Base-by-base conservation (phyloP, 2,888 invertebrate genomes). In the Ferdinandea cuprea region DNA sequence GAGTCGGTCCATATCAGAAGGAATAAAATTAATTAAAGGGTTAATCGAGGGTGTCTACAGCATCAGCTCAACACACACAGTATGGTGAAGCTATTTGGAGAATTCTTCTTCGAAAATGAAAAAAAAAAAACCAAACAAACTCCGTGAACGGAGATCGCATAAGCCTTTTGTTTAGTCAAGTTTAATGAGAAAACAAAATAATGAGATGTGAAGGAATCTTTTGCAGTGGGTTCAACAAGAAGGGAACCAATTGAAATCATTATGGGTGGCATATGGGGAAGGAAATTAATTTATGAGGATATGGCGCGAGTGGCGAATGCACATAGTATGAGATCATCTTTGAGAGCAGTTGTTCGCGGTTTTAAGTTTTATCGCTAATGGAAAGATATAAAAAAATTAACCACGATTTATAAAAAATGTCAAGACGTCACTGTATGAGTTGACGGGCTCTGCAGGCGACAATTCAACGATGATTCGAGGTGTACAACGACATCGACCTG, bases 21-120 rank as follows among this genome's bases (percentile, higher is more conserved):
- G 54, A 81, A 54, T 54, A 37, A 66, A 66, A 77, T 81, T 71
- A 81, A 81, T 77, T 77, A 72, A 77, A 71, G 77, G 77, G 81
- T 81, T 81, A 81, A 81, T 77, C 81, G 71, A 72, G 81, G 71
- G 71, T 77, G 66, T 71, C 66, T 81, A 30, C 44, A 54, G 48
- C 11, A 58, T n/a, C 28, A 42, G 9, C 7, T n/a, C 56, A 37
- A 17, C n/a, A 13, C 11, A 46, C 19, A 35, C 21, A 52, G 44
- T 21, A 37, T 37, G 46, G 28, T 48, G 48, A 17, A 54, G 54
- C 40, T 54, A 50, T 52, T 56, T 25, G 66, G 32, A 68, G 54
- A 56, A 63, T 54, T 44, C 11, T 61, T n/a, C 42, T 42, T 15
- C n/a, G 42, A 17, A 17, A 0, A 5, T 8, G n/a, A 42, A 54